Percentiles rank a stretch among this genome's conserved stretches.
These are phyloP conservation scores for Herpetotheres cachinnans DNA, from an alignment of 2,113 vertebrate genomes.

Conservation along the genomic window DNA sequence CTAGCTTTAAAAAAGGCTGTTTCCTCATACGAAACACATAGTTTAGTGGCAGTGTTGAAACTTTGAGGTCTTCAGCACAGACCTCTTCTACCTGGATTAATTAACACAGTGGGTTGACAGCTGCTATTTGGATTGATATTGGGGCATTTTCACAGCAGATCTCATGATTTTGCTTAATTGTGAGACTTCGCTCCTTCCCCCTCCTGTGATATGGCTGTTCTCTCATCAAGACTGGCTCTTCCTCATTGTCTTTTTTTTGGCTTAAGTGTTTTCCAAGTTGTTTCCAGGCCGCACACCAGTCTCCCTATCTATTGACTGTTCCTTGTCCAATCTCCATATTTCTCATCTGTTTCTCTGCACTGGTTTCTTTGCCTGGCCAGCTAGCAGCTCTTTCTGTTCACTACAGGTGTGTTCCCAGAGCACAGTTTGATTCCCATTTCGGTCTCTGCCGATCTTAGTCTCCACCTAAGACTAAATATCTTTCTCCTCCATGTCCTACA, in stretches of 20 bases:
- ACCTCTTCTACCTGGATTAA: background rate
- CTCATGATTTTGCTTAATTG: background rate
- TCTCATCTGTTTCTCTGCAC: background rate
- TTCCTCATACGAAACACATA: background rate
- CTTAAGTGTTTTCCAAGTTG: background rate
- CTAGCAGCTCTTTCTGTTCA: background rate
- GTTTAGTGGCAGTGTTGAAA: background rate
- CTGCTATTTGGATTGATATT: background rate
- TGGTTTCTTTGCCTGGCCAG: background rate
- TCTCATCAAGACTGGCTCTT: background rate
- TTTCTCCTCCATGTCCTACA: background rate
- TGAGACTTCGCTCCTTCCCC: background rate
- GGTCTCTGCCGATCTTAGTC: background rate
- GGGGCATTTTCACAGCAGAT: background rate
- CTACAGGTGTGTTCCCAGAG: background rate
- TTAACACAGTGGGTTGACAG: background rate
- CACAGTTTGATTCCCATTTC: background rate
- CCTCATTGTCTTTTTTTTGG: background rate
- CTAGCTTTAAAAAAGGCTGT: background rate
- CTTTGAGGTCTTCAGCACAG: background rate
- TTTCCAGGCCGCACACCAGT: background rate
- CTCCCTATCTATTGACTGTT: background rate
- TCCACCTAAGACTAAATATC: background rate
- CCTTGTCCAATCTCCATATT: fast-evolving
- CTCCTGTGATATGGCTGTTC: background rate